phyloP scores from a whole-genome alignment of 2,888 invertebrate species.

The Chouioia cunea region DNA sequence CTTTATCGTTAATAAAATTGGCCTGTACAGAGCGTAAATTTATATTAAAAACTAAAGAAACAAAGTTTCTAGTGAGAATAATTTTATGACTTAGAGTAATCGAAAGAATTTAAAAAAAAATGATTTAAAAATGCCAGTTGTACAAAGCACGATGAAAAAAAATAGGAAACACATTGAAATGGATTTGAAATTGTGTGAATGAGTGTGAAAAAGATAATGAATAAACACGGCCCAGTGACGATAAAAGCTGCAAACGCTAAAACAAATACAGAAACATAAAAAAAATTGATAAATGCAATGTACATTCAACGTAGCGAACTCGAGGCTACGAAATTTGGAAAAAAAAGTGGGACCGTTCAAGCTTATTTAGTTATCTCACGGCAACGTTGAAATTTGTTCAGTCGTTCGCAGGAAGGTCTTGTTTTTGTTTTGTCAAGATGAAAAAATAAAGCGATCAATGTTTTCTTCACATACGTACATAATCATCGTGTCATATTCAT shows the following conservation, averaged over 20 bases:
- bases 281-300: neutral
- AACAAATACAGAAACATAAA: constrained; percentile 8
- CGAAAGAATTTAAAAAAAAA: constrained; percentile 37
- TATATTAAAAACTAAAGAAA: constrained; percentile 16
- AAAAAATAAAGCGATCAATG: constrained; percentile 11
- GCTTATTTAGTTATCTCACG: constrained; percentile 9
- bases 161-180: constrained; percentile 18
- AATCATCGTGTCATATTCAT: constrained; percentile 30
- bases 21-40: constrained; percentile 44
- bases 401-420: constrained; percentile 13
- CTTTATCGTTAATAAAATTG: constrained; percentile 35
- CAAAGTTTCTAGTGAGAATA: constrained; percentile 60
- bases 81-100: constrained; percentile 63
- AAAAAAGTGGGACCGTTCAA: constrained; percentile 12
- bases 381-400: constrained; percentile 12
- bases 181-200: constrained; percentile 31
- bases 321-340: neutral
- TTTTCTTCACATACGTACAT: constrained; percentile 20
- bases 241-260: constrained; percentile 15
- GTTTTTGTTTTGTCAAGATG: constrained; percentile 4
- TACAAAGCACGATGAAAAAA: constrained; percentile 49
- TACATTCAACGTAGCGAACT: neutral
- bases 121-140: constrained; percentile 65
- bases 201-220: constrained; percentile 33
- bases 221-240: constrained; percentile 54